These are phyloP conservation scores for Camponotus floridanus DNA, from an alignment of 1,140 invertebrate species.

Conservation along the genomic window DNA sequence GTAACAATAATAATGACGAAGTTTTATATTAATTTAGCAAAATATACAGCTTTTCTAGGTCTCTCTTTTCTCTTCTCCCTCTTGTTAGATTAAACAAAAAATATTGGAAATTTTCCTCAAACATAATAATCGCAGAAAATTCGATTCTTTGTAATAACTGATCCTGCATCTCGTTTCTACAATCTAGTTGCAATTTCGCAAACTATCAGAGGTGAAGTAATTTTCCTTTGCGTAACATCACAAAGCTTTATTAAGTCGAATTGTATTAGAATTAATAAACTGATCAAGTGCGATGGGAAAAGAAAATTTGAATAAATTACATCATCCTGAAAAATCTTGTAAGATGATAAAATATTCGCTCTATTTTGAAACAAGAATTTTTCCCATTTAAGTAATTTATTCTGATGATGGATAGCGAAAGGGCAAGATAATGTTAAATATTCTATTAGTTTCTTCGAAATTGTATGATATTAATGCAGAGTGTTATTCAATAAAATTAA, in stretches of 20 bases:
- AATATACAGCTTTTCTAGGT: background rate
- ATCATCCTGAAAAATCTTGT: background rate
- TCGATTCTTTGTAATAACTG: background rate
- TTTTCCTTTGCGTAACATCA: conserved; percentile 10
- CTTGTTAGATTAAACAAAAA: background rate
- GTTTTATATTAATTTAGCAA: conserved; percentile 4
- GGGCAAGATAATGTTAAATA: background rate
- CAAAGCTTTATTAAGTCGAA: background rate
- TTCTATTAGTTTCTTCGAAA: background rate
- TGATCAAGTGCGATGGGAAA: background rate
- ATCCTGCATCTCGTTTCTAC: conserved; percentile 24
- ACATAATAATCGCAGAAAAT: background rate
- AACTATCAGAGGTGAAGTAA: conserved; percentile 39
- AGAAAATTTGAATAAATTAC: background rate
- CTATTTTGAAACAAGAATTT: background rate
- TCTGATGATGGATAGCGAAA: background rate
- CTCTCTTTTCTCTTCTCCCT: background rate
- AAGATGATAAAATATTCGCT: background rate
- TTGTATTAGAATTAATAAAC: conserved; percentile 34
- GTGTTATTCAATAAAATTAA: background rate
- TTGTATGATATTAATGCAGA: background rate
- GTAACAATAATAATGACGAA: background rate
- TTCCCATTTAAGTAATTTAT: background rate
- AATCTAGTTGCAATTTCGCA: conserved; percentile 44
- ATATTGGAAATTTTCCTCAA: background rate